A percentile compares a stretch with the other conserved stretches of the same genome.
These are phyloP conservation scores for Seira sanloemensis DNA, from an alignment of 2,888 invertebrate species.

Conservation along the genomic window DNA sequence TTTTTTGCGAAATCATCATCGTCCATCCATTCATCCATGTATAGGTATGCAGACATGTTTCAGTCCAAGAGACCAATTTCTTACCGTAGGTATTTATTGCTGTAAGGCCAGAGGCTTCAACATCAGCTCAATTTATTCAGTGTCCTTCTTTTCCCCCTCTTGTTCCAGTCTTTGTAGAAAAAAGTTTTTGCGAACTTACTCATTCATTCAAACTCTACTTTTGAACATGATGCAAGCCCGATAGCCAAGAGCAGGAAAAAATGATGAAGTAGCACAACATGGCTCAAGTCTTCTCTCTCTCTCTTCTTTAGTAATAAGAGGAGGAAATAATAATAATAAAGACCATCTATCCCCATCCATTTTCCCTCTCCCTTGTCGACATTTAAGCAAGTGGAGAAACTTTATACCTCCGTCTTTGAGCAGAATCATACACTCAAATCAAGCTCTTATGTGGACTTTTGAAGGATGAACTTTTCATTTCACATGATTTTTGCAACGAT, in stretches of 20 bases:
- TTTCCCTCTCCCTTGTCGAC: conserved; percentile 5
- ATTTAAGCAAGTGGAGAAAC: neutral
- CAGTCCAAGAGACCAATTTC: neutral
- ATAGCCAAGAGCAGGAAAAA: neutral
- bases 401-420: neutral
- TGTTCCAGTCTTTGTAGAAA: neutral
- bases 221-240: neutral
- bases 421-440: neutral
- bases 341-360: conserved; percentile 1
- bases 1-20: conserved; percentile 2
- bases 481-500: neutral
- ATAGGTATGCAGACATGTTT: conserved; percentile 1
- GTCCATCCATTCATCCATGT: conserved; percentile 5
- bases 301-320: too few species aligned
- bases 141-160: neutral
- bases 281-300: neutral
- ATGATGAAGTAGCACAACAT: conserved; percentile 3
- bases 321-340: neutral
- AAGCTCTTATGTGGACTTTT: neutral
- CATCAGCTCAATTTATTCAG: conserved; percentile 24
- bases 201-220: neutral
- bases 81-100: conserved; percentile 2
- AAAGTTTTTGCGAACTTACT: neutral
- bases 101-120: conserved; percentile 5
- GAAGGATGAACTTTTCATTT: neutral